Evolutionary conservation across 2,113 vertebrate genomes (phyloP), one percentile per base, ranked within the genome.

Genomic region (Atrichornis clamosus): DNA sequence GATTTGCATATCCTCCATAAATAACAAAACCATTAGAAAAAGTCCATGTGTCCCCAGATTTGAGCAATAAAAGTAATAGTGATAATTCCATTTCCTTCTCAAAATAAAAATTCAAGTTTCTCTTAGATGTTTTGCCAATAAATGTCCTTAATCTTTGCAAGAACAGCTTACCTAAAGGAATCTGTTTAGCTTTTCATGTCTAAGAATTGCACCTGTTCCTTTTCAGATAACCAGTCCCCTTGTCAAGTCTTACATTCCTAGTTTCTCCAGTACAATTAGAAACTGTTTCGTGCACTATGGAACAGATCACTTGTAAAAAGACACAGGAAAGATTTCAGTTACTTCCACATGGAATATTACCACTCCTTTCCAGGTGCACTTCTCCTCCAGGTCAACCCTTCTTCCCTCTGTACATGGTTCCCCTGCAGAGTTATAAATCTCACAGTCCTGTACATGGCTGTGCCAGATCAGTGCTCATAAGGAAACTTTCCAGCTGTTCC

Each of bases 181-280:
- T 79, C 24, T 87, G 37, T 82, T 91, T 52, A 82, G 53, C 23
- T 89, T 92, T 79, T 30, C 41, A 69, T 2, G 3, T 63, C 67
- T 77, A 42, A 73, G 73, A 33, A 69, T 35, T 53, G 78, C 75
- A 91, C 89, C 91, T 96, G 95, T 12, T 96, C 78, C 70, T 87
- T 83, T 83, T 74, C 53, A 96, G 82, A 90, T 63, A 85, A 84
- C 11, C 13, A 64, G 20, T 7, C 37, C 37, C 24, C 80, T 70
- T 68, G 41, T 72, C 46, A 49, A 56, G 47, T 32, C 35, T 69
- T 27, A 21, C 37, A 80, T 21, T 90, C 37, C 42, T 33, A 42
- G 3, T 39, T 84, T 52, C 74, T 73, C 50, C 42, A 20, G 28
- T 39, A 81, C 52, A 53, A 22, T 0, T 0, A 80, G 39, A 58